Conservation (phyloP, 2,888 invertebrate species). For the Aphodius granarius region DNA sequence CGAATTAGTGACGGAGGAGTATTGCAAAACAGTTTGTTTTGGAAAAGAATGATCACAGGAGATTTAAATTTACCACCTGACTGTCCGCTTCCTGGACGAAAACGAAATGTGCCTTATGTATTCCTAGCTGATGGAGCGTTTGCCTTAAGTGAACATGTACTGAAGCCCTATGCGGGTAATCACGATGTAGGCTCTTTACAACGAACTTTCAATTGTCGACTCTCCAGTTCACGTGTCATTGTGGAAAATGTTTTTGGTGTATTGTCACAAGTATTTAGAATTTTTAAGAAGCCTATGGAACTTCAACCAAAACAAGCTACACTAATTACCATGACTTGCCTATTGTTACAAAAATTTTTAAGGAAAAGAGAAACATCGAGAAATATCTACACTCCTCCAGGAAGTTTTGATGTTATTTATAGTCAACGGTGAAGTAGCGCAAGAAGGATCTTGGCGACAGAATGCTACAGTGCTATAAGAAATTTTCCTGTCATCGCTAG, state of each 20-base stretch:
- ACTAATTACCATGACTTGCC: conserved; percentile 41
- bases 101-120: not conserved
- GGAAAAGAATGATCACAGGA: not conserved
- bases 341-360: conserved; percentile 40
- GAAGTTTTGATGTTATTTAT: not conserved
- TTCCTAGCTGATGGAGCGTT: conserved; percentile 12
- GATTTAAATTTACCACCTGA: not conserved
- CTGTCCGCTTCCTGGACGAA: not conserved
- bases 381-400: not conserved
- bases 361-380: conserved; percentile 28
- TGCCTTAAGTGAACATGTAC: conserved; percentile 12
- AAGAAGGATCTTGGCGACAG: not conserved
- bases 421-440: not conserved
- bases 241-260: conserved; percentile 37
- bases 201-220: conserved; percentile 31
- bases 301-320: conserved; percentile 37
- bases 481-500: too few relatives aligned
- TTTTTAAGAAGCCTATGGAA: conserved; percentile 39
- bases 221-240: conserved; percentile 28
- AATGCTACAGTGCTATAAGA: too few relatives aligned
- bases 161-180: conserved; percentile 34
- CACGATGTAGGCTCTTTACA: conserved; percentile 22
- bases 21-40: conserved; percentile 5
- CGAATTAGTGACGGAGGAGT: conserved; percentile 19
- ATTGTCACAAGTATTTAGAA: conserved; percentile 37